Conservation (phyloP, 2,888 invertebrate species). For the Deroplatys truncata region DNA sequence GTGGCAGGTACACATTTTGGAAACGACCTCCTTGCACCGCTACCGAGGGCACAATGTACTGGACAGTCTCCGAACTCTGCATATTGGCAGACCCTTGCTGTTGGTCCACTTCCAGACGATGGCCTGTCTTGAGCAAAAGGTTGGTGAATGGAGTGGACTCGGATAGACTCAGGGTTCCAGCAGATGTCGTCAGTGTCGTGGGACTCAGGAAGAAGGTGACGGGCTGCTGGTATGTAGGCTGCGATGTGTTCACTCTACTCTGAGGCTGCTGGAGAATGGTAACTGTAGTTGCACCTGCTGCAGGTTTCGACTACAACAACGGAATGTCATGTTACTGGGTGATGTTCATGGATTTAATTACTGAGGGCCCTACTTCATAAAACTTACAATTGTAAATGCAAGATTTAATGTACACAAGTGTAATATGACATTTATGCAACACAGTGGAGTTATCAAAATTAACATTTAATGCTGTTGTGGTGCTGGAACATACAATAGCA, state of each 20-base stretch:
- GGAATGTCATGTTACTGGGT: no score
- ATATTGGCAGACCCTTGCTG: background rate
- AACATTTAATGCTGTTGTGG: background rate
- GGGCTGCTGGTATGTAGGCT: slow-evolving; percentile 39
- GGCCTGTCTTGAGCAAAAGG: slow-evolving; percentile 30
- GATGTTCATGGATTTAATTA: no score
- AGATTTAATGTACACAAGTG: background rate
- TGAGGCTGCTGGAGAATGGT: slow-evolving; percentile 24
- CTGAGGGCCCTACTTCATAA: no score
- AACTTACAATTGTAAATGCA: no score
- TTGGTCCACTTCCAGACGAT: slow-evolving; percentile 1
- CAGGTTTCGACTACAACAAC: slow-evolving; percentile 6
- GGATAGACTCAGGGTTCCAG: slow-evolving; percentile 21
- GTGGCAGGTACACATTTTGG: slow-evolving; percentile 47
- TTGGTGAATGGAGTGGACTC: slow-evolving; percentile 32
- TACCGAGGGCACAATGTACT: slow-evolving; percentile 34
- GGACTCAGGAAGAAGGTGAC: slow-evolving; percentile 43
- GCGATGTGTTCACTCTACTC: background rate
- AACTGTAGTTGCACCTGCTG: slow-evolving; percentile 26
- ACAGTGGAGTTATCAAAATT: background rate
- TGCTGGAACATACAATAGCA: no score
- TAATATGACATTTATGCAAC: background rate
- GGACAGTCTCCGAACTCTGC: slow-evolving; percentile 31
- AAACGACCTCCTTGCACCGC: slow-evolving; percentile 38
- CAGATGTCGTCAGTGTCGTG: slow-evolving; percentile 21